Evolutionary conservation across 2,797 vertebrate species (phyloP).

Genomic region (Botia kubotai): DNA sequence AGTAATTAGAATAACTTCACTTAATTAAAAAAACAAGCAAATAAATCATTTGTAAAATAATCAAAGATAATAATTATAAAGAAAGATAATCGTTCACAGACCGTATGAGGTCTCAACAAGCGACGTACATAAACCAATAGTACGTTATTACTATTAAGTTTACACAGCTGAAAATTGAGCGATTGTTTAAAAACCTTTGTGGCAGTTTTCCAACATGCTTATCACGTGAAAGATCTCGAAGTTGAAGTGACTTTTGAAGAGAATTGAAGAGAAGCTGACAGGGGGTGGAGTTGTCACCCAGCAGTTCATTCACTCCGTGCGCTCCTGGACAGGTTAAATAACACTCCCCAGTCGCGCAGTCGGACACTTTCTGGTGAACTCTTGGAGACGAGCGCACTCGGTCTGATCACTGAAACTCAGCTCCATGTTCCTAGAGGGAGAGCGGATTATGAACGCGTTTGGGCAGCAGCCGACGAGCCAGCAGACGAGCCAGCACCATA

Average conservation of each 20-base stretch:
- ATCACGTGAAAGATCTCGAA: constrained; percentile 60
- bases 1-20: too few relatives aligned
- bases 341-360: constrained; percentile 63
- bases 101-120: too few relatives aligned
- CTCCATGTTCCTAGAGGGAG: constrained; percentile 61
- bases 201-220: constrained; percentile 21
- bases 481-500: constrained; percentile 67
- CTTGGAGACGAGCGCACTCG: constrained; percentile 50
- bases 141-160: neutral
- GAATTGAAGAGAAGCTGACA: constrained; percentile 50
- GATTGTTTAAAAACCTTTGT: neutral
- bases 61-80: too few relatives aligned
- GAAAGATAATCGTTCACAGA: too few relatives aligned
- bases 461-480: constrained; percentile 79
- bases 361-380: constrained; percentile 70
- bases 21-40: too few relatives aligned
- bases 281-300: constrained; percentile 68
- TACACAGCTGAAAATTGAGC: neutral
- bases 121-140: too few relatives aligned
- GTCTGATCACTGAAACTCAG: constrained; percentile 23
- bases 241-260: constrained; percentile 59
- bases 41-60: too few relatives aligned
- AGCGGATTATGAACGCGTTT: constrained; percentile 84
- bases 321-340: constrained; percentile 77
- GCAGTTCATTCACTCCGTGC: constrained; percentile 69